Conservation (phyloP, 1,140 invertebrate genomes). For the Drosophila dunni region DNA sequence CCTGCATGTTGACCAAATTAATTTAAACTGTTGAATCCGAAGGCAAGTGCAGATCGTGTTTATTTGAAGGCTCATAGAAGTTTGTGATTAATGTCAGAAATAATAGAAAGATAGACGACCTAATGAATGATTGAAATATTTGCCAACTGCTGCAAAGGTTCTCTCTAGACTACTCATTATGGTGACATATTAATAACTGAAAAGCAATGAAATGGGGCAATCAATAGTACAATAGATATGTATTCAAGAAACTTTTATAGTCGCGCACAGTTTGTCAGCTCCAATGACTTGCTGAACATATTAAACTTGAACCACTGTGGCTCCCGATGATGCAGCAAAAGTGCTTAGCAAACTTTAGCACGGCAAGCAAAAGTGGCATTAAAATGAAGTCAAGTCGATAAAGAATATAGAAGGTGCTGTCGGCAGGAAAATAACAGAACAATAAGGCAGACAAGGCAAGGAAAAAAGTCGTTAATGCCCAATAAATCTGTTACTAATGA, state of each 20-base stretch:
- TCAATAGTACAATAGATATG: background rate
- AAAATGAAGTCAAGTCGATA: slow-evolving; percentile 52
- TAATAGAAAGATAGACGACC: background rate
- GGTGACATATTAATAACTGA: background rate
- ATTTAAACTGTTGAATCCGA: slow-evolving; percentile 6
- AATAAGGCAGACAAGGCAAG: background rate
- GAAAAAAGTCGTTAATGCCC: slow-evolving; percentile 50
- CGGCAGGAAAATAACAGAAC: slow-evolving; percentile 10
- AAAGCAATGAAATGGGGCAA: slow-evolving; percentile 1
- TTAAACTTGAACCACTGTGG: background rate
- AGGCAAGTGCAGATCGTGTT: background rate
- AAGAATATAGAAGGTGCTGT: slow-evolving; percentile 8
- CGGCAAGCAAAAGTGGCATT: slow-evolving; percentile 5
- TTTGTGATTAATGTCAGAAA: background rate
- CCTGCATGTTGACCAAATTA: slow-evolving; percentile 10
- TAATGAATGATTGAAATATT: too few species aligned
- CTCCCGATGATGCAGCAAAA: slow-evolving; percentile 45
- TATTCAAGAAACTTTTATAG: background rate
- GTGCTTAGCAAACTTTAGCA: slow-evolving; percentile 57
- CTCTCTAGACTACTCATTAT: too few species aligned
- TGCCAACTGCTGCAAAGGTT: too few species aligned
- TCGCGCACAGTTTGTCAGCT: slow-evolving; percentile 1
- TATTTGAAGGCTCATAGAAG: background rate
- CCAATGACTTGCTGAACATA: slow-evolving; percentile 23
- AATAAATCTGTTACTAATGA: slow-evolving; percentile 80